Conservation (phyloP, 2,797 vertebrate genomes). For the Cheirogaleus major region DNA sequence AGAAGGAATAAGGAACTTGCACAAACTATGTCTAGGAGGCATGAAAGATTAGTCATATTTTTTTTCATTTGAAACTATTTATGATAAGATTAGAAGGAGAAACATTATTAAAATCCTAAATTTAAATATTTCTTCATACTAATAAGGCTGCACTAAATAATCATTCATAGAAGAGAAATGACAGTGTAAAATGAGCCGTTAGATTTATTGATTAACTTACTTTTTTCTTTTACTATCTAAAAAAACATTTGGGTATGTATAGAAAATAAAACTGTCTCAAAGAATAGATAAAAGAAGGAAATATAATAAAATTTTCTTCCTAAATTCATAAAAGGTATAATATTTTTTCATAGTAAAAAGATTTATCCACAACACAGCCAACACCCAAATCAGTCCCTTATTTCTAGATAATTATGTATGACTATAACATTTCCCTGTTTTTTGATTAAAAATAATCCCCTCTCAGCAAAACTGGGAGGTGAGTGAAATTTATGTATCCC, state of each 20-base stretch:
- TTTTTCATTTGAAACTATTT: not conserved
- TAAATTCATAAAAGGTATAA: not conserved
- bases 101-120: not conserved
- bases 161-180: not conserved
- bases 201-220: not conserved
- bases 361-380: not conserved
- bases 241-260: not conserved
- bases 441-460: not conserved
- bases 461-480: not conserved
- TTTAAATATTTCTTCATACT: not conserved
- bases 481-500: not conserved
- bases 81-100: not conserved
- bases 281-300: not conserved
- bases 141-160: not conserved
- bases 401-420: not conserved
- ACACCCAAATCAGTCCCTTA: not conserved
- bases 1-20: not conserved
- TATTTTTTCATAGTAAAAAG: not conserved
- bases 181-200: not conserved
- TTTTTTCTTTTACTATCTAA: constrained; percentile 1
- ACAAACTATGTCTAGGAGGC: not conserved
- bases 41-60: not conserved
- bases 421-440: not conserved
- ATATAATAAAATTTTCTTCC: not conserved
- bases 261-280: not conserved